phyloP scores from a whole-genome alignment of 23 tunicate genomes.

The Styela clava region DNA sequence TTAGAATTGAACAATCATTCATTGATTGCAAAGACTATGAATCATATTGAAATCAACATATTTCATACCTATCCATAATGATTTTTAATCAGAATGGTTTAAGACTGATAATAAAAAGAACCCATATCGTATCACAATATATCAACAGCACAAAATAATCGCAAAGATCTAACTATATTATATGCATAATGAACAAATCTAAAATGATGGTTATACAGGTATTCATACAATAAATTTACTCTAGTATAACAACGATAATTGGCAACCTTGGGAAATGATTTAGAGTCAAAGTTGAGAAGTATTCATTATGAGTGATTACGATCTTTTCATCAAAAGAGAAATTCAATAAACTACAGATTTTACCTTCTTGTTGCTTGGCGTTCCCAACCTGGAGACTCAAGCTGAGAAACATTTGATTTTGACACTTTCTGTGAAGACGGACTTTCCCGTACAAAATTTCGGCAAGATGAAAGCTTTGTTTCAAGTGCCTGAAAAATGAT shows the following conservation, averaged over 20 bases:
- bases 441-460: constrained; percentile 79
- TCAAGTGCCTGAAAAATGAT: constrained; percentile 63
- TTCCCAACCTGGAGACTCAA: constrained; percentile 4
- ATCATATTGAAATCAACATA: not conserved
- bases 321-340: not conserved
- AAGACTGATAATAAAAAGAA: too few relatives aligned
- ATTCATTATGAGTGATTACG: not conserved
- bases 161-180: not conserved
- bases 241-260: too few relatives aligned
- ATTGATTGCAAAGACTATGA: not conserved
- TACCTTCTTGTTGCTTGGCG: constrained; percentile 9
- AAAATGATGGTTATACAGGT: too few relatives aligned
- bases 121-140: too few relatives aligned
- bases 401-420: not conserved
- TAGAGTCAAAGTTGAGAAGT: too few relatives aligned
- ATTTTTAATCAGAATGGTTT: too few relatives aligned
- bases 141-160: too few relatives aligned
- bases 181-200: not conserved
- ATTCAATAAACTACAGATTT: not conserved
- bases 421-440: constrained; percentile 23
- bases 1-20: too few relatives aligned
- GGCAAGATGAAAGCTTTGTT: constrained; percentile 85
- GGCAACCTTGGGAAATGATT: too few relatives aligned
- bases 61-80: not conserved
- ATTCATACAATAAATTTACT: not conserved